Conservation (phyloP, 2,113 vertebrate species). For the Erythrocercus mccallii region DNA sequence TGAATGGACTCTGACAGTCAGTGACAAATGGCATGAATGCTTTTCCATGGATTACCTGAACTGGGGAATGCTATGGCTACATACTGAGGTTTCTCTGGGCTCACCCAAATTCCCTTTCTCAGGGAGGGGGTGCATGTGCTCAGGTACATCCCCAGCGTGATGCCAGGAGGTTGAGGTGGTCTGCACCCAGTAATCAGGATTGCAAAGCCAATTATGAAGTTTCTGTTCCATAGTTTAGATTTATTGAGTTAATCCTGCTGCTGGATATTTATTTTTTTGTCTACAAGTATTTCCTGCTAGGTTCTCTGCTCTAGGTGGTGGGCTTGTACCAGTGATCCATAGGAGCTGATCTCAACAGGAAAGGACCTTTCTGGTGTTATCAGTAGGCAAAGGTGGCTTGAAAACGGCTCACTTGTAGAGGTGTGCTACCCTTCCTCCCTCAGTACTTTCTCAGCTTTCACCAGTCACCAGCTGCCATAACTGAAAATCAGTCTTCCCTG, state of each 20-base stretch:
- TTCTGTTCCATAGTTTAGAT: neutral
- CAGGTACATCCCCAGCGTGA: neutral
- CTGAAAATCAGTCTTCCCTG: neutral
- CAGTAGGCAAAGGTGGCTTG: neutral
- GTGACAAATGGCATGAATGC: neutral
- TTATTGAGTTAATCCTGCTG: neutral
- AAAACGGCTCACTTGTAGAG: neutral
- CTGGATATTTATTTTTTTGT: neutral
- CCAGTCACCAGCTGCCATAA: neutral
- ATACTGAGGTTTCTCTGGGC: neutral
- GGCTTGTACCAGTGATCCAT: neutral
- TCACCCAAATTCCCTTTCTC: neutral
- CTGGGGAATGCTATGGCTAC: neutral
- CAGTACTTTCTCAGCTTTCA: neutral
- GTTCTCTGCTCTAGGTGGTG: neutral
- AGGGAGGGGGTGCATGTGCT: neutral
- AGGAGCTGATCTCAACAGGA: neutral
- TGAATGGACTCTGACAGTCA: neutral
- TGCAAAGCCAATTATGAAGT: neutral
- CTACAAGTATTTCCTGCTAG: neutral
- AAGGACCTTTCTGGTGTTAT: neutral
- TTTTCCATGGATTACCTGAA: neutral
- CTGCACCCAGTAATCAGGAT: neutral
- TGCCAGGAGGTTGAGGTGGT: neutral
- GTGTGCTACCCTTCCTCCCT: neutral